Evolutionary conservation across 2,797 vertebrate genomes (phyloP), one percentile per base, ranked within the genome.

Genomic region (Mycteria americana): DNA sequence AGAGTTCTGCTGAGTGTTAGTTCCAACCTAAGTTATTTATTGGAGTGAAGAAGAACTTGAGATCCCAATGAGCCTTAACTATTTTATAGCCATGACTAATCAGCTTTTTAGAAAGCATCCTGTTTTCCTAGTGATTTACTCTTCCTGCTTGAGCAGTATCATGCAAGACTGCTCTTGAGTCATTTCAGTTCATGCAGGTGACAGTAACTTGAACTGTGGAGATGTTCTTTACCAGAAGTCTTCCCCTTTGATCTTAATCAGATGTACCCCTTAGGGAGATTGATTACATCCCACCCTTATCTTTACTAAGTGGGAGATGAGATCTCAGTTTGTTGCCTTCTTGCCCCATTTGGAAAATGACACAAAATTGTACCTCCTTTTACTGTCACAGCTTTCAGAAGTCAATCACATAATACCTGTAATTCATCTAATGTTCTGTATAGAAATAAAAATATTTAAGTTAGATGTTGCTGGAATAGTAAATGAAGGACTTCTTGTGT

Each of bases 181-280:
- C 12, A 85, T 97, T 97, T 96, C 96, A 94, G 75, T 96, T 91
- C 60, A 72, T 92, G 92, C 95, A 97, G 91, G 78, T 97, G 94
- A 96, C 69, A 93, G 92, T 96, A 97, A 92, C 91, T 97, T 94
- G 95, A 97, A 94, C 95, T 93, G 88, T 93, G 25, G 50, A 86
- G 88, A 95, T 96, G 86, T 95, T 96, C 94, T 96, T 88, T 95
- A 74, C 39, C 79, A 89, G 60, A 96, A 95, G 83, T 94, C 75
- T 94, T 96, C 45, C 30, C 35, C 97, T 97, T 98, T 98, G 97
- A 98, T 98, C 93, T 97, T 97, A 83, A 95, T 91, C 85, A 85
- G 92, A 97, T 79, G 53, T 83, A 72, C 70, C 81, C 75, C 74
- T 25, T 43, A 46, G 53, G 41, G 74, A 91, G 94, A 85, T 41